phyloP scores from a whole-genome alignment of 2,888 invertebrate genomes.

The Drosophila borborema region DNA sequence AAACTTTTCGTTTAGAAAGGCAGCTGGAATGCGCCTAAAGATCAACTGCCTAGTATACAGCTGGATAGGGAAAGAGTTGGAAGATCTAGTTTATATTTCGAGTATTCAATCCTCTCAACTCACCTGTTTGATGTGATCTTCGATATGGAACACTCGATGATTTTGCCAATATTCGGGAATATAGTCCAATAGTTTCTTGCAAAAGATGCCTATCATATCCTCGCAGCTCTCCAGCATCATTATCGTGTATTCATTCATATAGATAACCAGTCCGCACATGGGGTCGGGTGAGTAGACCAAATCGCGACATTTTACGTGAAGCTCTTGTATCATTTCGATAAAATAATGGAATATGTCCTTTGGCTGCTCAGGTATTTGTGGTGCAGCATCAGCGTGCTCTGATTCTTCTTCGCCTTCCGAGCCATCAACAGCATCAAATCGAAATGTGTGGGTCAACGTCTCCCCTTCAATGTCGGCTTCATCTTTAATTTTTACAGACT shows the following conservation, averaged over 20 bases:
- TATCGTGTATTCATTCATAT: slow-evolving; percentile 73
- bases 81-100: not conserved
- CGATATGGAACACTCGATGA: slow-evolving; percentile 72
- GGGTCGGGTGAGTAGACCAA: slow-evolving; percentile 62
- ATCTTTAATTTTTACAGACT: not conserved
- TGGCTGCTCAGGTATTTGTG: not conserved
- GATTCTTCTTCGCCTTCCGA: not conserved
- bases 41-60: slow-evolving; percentile 67
- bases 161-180: slow-evolving; percentile 57
- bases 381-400: not conserved
- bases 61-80: slow-evolving; percentile 17
- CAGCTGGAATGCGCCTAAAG: slow-evolving; percentile 61
- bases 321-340: slow-evolving; percentile 36
- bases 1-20: slow-evolving; percentile 78
- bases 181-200: slow-evolving; percentile 43
- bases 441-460: slow-evolving; percentile 43
- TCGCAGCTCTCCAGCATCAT: slow-evolving; percentile 78
- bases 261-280: slow-evolving; percentile 70
- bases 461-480: slow-evolving; percentile 9
- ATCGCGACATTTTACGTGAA: slow-evolving; percentile 36
- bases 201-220: slow-evolving; percentile 75
- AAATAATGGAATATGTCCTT: slow-evolving; percentile 52
- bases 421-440: slow-evolving; percentile 19
- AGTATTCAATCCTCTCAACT: not conserved
- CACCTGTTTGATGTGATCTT: slow-evolving; percentile 73